Conservation (phyloP, 1,140 invertebrate genomes). For the Cryptotermes secundus region DNA sequence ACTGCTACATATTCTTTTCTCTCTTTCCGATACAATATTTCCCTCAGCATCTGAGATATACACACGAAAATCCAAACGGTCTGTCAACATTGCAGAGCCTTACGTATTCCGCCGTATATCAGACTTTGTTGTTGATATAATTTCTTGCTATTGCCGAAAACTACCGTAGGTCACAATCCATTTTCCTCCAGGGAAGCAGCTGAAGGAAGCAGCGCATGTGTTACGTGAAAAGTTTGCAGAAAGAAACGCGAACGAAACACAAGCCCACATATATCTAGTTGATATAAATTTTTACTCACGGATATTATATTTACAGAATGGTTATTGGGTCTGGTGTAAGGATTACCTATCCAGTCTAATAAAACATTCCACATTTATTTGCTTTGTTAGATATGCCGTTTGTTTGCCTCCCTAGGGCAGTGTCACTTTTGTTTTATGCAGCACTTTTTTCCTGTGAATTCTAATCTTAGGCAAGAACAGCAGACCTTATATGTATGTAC, state of each 20-base stretch:
- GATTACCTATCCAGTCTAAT: background rate
- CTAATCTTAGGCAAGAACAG: background rate
- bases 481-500: no score
- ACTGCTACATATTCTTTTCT: background rate
- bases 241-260: background rate
- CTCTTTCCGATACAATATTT: background rate
- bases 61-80: no score
- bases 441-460: background rate
- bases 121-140: background rate
- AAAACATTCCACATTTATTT: conserved; percentile 9
- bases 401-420: background rate
- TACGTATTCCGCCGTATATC: background rate
- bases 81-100: background rate
- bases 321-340: background rate
- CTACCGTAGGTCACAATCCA: background rate
- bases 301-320: conserved; percentile 5
- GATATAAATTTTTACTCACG: background rate
- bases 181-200: no score
- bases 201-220: no score
- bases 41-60: background rate
- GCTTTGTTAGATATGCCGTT: background rate
- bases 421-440: background rate
- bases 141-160: background rate
- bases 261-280: background rate
- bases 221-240: background rate